A percentile compares a stretch with the other conserved stretches of the same genome.
Evolutionary conservation across 2,888 invertebrate species (phyloP).

Genomic region (Pyrrhosoma nymphula): DNA sequence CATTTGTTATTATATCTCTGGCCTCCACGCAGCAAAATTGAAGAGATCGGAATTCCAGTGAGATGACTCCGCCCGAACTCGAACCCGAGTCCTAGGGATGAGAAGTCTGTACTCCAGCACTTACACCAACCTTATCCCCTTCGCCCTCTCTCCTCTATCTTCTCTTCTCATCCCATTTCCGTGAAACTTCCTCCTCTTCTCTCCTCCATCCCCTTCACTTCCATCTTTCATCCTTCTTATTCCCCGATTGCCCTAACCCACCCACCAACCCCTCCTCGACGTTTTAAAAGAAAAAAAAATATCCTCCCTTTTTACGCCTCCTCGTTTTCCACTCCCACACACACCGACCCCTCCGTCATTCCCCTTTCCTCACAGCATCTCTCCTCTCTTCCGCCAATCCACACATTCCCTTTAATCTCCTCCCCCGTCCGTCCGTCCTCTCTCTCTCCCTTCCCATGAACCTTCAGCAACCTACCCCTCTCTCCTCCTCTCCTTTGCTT

Average conservation of each 20-base stretch:
- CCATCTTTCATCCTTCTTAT: neutral
- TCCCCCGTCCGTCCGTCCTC: neutral
- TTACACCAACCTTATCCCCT: neutral
- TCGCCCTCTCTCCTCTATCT: neutral
- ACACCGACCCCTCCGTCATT: neutral
- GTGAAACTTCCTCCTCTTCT: neutral
- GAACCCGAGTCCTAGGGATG: neutral
- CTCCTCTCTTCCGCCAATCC: neutral
- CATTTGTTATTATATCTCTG: no score
- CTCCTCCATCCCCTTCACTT: neutral
- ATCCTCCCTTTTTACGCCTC: neutral
- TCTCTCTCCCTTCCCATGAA: slow-evolving; percentile 15
- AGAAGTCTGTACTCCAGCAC: no score
- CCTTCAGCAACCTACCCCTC: neutral
- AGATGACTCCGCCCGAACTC: neutral
- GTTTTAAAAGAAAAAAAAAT: neutral
- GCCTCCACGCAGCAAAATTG: no score
- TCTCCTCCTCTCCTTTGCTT: neutral
- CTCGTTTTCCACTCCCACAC: slow-evolving; percentile 19
- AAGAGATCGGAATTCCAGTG: no score
- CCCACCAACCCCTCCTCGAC: neutral
- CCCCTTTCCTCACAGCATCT: neutral
- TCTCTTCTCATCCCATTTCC: neutral
- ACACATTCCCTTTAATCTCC: slow-evolving; percentile 21
- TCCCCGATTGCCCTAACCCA: neutral